phyloP scores from a whole-genome alignment of 2,888 invertebrate genomes.

The Rhaphigaster nebulosa region DNA sequence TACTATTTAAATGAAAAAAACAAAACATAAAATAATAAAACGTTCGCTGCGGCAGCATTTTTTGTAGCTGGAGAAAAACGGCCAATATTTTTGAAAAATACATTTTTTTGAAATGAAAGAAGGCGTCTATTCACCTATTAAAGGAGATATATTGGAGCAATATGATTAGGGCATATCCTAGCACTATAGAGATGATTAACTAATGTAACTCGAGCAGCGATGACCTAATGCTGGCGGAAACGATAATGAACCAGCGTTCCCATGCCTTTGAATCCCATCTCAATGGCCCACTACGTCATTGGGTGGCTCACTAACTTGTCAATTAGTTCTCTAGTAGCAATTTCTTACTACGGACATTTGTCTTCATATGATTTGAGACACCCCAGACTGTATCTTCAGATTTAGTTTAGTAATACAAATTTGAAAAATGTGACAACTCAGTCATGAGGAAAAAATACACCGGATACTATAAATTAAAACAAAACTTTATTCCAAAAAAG shows the following conservation, averaged over 20 bases:
- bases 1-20: no score
- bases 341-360: not conserved
- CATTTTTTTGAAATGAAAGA: no score
- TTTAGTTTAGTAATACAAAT: not conserved
- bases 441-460: not conserved
- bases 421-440: no score
- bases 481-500: not conserved
- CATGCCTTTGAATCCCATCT: conserved; percentile 18
- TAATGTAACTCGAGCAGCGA: conserved; percentile 15
- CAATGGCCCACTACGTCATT: conserved; percentile 28
- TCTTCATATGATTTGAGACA: not conserved
- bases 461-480: not conserved
- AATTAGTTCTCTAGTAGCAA: not conserved
- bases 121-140: not conserved
- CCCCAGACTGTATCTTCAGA: not conserved
- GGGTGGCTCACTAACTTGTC: not conserved
- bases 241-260: conserved; percentile 32
- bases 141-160: not conserved
- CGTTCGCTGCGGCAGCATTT: no score
- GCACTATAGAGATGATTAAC: conserved; percentile 9
- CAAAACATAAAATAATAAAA: no score
- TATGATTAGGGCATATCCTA: not conserved
- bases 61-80: no score
- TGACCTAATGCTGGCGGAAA: conserved; percentile 43
- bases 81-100: no score